Base-by-base conservation (phyloP, 2,113 vertebrate genomes). In the Microtus oregoni region DNA sequence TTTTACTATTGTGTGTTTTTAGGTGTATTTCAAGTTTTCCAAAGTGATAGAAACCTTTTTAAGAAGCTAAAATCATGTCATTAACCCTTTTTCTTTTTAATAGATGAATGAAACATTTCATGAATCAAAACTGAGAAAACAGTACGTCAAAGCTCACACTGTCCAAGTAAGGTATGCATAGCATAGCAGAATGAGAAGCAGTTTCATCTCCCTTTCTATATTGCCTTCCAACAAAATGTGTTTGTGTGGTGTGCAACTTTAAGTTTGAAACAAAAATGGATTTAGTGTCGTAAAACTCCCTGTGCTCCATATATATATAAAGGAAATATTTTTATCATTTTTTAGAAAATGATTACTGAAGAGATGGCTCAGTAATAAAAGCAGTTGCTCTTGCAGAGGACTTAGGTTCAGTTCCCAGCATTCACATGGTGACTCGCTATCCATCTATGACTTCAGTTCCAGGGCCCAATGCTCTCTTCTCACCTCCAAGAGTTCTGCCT, bases 101-200 rank as follows among this genome's bases (percentile, higher is more conserved):
- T 97, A 99, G 98, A 98, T 99, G 97, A 98, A 99, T 98, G 98
- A 98, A 98, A 99, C 98, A 98, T 98, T 99, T 98, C 95, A 98
- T 94, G 98, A 96, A 97, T 99, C 98, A 96, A 97, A 98, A 98
- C 97, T 99, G 97, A 98, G 97, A 96, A 98, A 98, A 97, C 98
- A 98, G 89, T 99, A 98, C 96, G 96, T 98, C 98, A 94, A 95
- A 90, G 98, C 98, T 85, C 98, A 98, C n/a, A 96, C 98, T 98
- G 97, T 98, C 94, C 98, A 98, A 98, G 98, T 98, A 96, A 99
- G 98, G 98, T 99, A 98, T 89, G 98, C 98, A 97, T 97, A 95
- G 98, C 98, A 97, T 97, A 95, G 96, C 24, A 90, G 55, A 44
- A 75, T 89, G 79, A 85, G 50, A 85, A 44, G 78, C 1, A 0